Conservation (phyloP, 2,888 invertebrate species). For the Ormyrus labotus region DNA sequence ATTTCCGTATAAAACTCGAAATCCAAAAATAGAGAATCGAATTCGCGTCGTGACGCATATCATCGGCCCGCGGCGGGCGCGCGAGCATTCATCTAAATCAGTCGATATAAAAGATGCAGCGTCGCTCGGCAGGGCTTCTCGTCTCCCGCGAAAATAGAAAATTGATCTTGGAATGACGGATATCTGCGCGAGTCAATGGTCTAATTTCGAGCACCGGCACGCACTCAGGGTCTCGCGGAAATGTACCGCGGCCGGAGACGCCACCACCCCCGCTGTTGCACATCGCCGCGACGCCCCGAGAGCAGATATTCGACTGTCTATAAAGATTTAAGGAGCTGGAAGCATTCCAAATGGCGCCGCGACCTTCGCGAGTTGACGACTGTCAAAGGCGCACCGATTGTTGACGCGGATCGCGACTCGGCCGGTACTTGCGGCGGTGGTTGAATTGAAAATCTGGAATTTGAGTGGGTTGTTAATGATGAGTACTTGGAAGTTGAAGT, state of each 20-base stretch:
- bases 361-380: too few species aligned
- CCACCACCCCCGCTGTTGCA: neutral
- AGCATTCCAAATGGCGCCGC: too few species aligned
- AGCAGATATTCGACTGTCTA: too few species aligned
- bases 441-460: too few species aligned
- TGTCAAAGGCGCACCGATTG: too few species aligned
- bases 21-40: constrained; percentile 17
- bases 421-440: too few species aligned
- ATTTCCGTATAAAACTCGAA: too few species aligned
- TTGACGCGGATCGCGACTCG: too few species aligned
- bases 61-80: neutral
- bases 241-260: neutral
- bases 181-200: constrained; percentile 39
- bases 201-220: constrained; percentile 38
- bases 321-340: too few species aligned
- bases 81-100: constrained; percentile 8
- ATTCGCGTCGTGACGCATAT: neutral
- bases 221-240: constrained; percentile 34
- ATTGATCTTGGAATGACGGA: constrained; percentile 41
- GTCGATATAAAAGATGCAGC: constrained; percentile 5
- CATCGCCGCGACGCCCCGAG: too few species aligned
- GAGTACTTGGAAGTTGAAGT: too few species aligned
- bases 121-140: neutral
- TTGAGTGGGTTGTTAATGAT: too few species aligned
- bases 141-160: constrained; percentile 49